Conservation (phyloP, 2,113 vertebrate species). For the Lontra canadensis region DNA sequence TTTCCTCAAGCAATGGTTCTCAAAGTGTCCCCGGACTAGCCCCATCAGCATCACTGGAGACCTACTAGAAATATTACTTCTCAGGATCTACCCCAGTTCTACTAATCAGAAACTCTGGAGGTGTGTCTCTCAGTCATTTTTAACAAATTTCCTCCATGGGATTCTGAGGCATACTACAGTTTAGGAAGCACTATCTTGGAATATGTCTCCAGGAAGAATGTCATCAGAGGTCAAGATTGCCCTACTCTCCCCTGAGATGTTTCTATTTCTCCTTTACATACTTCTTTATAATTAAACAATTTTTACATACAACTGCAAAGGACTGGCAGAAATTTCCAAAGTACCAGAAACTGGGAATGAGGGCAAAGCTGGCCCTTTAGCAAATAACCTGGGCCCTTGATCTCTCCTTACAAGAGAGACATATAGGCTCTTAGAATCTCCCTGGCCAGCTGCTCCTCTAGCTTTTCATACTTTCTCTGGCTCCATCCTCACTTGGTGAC, state of each 20-base stretch:
- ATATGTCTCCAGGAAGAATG: not conserved
- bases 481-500: not conserved
- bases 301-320: not conserved
- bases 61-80: not conserved
- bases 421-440: accelerated
- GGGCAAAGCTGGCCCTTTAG: not conserved
- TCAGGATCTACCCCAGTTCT: not conserved
- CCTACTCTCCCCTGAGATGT: not conserved
- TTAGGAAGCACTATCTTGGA: not conserved
- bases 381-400: not conserved
- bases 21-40: not conserved
- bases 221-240: not conserved
- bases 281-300: not conserved
- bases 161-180: not conserved
- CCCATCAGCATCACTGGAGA: not conserved
- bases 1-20: not conserved
- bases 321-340: not conserved
- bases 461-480: not conserved
- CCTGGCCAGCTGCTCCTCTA: not conserved
- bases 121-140: not conserved
- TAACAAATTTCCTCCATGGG: not conserved
- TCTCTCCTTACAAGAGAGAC: not conserved
- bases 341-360: not conserved
- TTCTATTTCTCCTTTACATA: not conserved
- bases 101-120: not conserved